phyloP scores from a whole-genome alignment of 2,797 vertebrate species.

The Poeciliopsis turneri region DNA sequence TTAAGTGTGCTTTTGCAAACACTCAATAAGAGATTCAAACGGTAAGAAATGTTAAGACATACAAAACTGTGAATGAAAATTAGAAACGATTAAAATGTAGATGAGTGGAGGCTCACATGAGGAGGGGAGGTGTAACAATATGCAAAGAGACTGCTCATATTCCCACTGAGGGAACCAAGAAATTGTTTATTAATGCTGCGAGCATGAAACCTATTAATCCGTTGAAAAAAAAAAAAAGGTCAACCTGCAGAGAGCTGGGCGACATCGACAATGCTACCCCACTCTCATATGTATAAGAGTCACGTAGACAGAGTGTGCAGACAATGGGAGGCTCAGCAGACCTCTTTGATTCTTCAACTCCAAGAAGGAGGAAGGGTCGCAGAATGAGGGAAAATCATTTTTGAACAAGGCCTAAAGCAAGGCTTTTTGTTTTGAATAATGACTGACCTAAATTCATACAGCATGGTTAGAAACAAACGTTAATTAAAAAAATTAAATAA shows the following conservation, averaged over 20 bases:
- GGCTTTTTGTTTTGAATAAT: not conserved
- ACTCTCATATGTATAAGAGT: conserved; percentile 69
- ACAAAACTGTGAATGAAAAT: not conserved
- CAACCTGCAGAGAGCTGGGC: conserved; percentile 72
- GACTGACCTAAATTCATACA: too few relatives aligned
- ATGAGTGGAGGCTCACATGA: not conserved
- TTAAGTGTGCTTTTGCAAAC: conserved; percentile 25
- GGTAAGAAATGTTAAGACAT: conserved; percentile 21
- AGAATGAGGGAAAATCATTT: not conserved
- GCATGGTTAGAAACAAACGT: not conserved
- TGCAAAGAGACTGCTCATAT: conserved; percentile 65
- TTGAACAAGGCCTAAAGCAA: not conserved
- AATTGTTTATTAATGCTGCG: conserved; percentile 81
- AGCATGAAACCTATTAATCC: conserved; percentile 79
- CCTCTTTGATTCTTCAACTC: conserved; percentile 67
- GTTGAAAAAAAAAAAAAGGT: conserved; percentile 55
- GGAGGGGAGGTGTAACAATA: conserved; percentile 54
- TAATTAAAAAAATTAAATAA: too few relatives aligned
- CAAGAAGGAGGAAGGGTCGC: conserved; percentile 53
- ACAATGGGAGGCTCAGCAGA: conserved; percentile 56
- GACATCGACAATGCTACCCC: conserved; percentile 61
- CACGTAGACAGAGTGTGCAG: conserved; percentile 65
- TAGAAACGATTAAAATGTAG: conserved; percentile 9
- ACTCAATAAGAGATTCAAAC: not conserved
- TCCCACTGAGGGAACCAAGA: conserved; percentile 65